Conservation (phyloP, 2,113 vertebrate species). For the Mesoclemmys tuberculata region DNA sequence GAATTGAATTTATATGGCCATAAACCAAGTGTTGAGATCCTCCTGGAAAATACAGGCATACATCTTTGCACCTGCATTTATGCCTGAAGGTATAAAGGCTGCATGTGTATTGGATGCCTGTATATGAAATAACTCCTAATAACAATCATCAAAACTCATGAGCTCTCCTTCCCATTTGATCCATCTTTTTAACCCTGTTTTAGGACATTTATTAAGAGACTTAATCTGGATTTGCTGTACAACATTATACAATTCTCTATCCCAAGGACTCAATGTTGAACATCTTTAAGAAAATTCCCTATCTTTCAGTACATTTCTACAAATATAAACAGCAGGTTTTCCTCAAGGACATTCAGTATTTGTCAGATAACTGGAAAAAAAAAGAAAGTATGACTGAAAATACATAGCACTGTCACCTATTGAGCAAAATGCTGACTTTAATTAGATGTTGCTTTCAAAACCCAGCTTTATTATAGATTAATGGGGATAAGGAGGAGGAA, state of each 20-base stretch:
- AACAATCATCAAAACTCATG: neutral
- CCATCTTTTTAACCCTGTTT: neutral
- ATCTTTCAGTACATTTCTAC: neutral
- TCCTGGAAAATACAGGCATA: neutral
- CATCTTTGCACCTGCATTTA: neutral
- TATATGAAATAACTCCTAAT: neutral
- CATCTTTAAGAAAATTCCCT: neutral
- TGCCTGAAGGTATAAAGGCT: neutral
- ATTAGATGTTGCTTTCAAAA: neutral
- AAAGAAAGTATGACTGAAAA: neutral
- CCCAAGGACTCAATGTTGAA: neutral
- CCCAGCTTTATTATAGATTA: neutral
- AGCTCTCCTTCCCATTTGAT: neutral
- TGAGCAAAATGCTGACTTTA: constrained; percentile 11
- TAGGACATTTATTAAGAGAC: constrained; percentile 34
- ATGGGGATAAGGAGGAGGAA: neutral
- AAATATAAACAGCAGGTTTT: constrained; percentile 8
- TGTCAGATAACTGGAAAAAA: neutral
- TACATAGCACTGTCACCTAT: neutral
- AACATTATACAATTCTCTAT: neutral
- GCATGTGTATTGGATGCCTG: neutral
- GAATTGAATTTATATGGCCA: neutral
- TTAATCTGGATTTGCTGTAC: constrained; percentile 12
- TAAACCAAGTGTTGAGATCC: neutral
- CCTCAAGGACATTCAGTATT: neutral